Evolutionary conservation across 2,888 invertebrate genomes (phyloP).

Genomic region (Polylopha cassiicola): DNA sequence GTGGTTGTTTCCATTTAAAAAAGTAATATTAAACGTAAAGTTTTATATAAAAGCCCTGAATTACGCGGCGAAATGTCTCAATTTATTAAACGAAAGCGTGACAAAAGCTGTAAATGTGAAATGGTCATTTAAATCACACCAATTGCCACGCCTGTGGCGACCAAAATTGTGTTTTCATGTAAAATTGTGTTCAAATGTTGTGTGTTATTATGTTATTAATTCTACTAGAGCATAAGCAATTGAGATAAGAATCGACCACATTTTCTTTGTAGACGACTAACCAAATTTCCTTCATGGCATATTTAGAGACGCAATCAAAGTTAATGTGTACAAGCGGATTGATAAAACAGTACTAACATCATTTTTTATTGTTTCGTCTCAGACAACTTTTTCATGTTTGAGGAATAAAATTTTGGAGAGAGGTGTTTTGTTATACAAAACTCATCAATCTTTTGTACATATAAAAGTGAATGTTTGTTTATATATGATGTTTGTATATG

Average conservation of each 20-base stretch:
- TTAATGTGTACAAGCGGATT: too few relatives aligned
- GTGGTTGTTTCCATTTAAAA: conserved; percentile 16
- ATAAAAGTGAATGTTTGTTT: too few relatives aligned
- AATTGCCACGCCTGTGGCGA: conserved; percentile 49
- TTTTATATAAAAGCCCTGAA: conserved; percentile 36
- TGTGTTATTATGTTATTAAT: conserved; percentile 38
- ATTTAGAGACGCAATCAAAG: not conserved
- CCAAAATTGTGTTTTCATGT: conserved; percentile 57
- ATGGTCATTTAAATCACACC: conserved; percentile 58
- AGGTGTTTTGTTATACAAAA: too few relatives aligned
- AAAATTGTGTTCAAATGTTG: conserved; percentile 44
- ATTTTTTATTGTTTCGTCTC: too few relatives aligned
- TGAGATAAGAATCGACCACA: conserved; percentile 34
- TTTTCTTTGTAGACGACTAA: conserved; percentile 9
- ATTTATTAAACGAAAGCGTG: conserved; percentile 60
- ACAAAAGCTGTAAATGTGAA: conserved; percentile 57
- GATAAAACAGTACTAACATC: too few relatives aligned
- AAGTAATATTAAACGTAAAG: conserved; percentile 34
- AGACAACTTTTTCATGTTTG: too few relatives aligned
- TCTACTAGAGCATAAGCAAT: conserved; percentile 45
- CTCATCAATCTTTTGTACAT: too few relatives aligned
- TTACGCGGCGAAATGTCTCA: conserved; percentile 56
- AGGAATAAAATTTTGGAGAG: too few relatives aligned
- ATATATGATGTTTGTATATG: too few relatives aligned
- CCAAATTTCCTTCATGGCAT: not conserved